Conservation (phyloP, 2,888 invertebrate species). For the Dynastes grantii region DNA sequence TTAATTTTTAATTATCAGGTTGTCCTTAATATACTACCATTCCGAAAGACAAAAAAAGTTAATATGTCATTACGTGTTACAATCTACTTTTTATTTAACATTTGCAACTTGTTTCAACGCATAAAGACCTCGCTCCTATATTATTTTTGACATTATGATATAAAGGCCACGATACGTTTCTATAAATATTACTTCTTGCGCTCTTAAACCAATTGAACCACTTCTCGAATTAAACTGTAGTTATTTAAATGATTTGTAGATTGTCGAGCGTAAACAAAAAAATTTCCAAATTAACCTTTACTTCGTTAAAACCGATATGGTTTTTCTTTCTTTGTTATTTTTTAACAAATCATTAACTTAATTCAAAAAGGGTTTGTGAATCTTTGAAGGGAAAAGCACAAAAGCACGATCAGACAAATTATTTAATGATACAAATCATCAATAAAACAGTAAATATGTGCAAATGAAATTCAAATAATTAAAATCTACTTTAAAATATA, state of each 20-base stretch:
- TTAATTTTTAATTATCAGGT: not conserved
- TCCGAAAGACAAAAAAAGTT: not conserved
- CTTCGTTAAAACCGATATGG: not conserved
- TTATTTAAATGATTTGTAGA: constrained; percentile 29
- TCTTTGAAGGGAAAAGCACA: too few species aligned
- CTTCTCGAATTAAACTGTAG: constrained; percentile 33
- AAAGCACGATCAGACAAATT: too few species aligned
- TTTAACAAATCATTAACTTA: not conserved
- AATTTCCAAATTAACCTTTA: constrained; percentile 3
- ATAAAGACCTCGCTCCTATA: constrained; percentile 31
- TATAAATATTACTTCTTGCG: constrained; percentile 28
- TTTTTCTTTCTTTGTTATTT: not conserved
- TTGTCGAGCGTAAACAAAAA: constrained; percentile 28
- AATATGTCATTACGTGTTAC: not conserved
- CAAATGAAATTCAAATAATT: too few species aligned
- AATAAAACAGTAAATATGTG: too few species aligned
- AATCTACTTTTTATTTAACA: constrained; percentile 20
- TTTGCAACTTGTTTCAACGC: constrained; percentile 23
- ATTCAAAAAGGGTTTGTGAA: too few species aligned
- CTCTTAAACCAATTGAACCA: constrained; percentile 32
- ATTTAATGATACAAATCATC: too few species aligned
- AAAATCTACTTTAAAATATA: too few species aligned
- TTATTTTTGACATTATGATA: constrained; percentile 34
- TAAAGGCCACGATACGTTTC: constrained; percentile 28
- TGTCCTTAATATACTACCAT: too few species aligned